A percentile compares a stretch with the other conserved stretches of the same genome.
phyloP scores from a whole-genome alignment of 2,888 invertebrate species.

The Synergus umbraculus region DNA sequence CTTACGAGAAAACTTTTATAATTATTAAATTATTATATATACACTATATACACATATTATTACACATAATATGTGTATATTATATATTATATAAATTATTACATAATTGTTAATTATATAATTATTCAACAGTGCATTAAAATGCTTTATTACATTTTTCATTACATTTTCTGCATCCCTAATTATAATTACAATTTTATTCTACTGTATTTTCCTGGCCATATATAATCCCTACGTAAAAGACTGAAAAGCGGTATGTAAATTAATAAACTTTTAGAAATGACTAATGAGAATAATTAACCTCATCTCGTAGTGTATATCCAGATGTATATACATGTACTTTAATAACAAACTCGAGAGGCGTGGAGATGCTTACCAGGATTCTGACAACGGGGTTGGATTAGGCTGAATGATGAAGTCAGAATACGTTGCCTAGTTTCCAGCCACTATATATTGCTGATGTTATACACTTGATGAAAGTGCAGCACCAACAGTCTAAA shows the following conservation, averaged over 20 bases:
- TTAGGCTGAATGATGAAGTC: too few species aligned
- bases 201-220: neutral
- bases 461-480: too few species aligned
- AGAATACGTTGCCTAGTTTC: too few species aligned
- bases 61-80: too few species aligned
- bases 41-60: too few species aligned
- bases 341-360: conserved; percentile 26
- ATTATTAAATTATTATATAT: too few species aligned
- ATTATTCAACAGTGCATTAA: too few species aligned
- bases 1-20: too few species aligned
- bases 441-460: neutral
- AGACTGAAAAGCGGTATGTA: neutral
- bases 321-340: neutral
- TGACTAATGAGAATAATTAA: conserved; percentile 21
- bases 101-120: too few species aligned
- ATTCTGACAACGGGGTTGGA: conserved; percentile 7
- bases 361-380: neutral
- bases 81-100: too few species aligned
- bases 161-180: too few species aligned
- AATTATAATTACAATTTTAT: neutral
- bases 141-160: neutral
- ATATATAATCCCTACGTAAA: neutral
- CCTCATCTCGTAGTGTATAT: conserved; percentile 1
- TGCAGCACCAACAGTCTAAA: neutral
- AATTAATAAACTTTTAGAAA: neutral